Evolutionary conservation across 2,888 invertebrate genomes (phyloP), one percentile per base, ranked within the genome.

Genomic region (Galerucella nymphaeae): DNA sequence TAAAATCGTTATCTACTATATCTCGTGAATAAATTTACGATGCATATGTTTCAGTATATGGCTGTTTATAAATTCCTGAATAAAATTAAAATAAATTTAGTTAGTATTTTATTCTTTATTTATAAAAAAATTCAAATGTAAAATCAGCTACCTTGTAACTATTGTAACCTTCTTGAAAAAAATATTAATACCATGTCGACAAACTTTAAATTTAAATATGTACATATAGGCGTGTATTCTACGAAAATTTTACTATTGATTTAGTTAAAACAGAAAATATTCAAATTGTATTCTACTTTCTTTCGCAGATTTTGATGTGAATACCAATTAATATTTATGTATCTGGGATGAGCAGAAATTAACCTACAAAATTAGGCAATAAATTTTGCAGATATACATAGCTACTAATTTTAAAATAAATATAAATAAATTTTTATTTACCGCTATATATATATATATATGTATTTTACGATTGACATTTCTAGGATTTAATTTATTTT

Each of bases 11-110:
- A 23, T 57, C 59, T 42, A 62, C 42, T 62, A 62, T 11, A 11
- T 2, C 16, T 62, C 42, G n/a, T 41, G 61, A 42, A 62, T 62
- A 62, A 62, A 62, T 42, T 62, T 42, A 62, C 61, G 6, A 38
- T 62, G 23, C 4, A 30, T 30, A 58, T 58, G 3, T 58, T 58
- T 58, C 13, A 58, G 9, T 58, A 23, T 14, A 58, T 14, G 58
- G 55, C 14, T 58, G 9, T 58, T 30, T 5, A n/a, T n/a, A 30
- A 23, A 58, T 58, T 30, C 58, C 58, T 30, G 30, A 58, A 58
- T 58, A 58, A 58, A 23, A 20, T n/a, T 50, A 13, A n/a, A n/a
- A n/a, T 5, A 16, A 16, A 14, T 50, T 50, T 50, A n/a, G 14
- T n/a, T n/a, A 14, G 1, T 53, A 9, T 53, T 53, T 42, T 42